A percentile compares a stretch with the other conserved stretches of the same genome.
These are phyloP conservation scores for Poicephalus meyeri DNA, from an alignment of 2,113 vertebrate genomes.

Conservation along the genomic window DNA sequence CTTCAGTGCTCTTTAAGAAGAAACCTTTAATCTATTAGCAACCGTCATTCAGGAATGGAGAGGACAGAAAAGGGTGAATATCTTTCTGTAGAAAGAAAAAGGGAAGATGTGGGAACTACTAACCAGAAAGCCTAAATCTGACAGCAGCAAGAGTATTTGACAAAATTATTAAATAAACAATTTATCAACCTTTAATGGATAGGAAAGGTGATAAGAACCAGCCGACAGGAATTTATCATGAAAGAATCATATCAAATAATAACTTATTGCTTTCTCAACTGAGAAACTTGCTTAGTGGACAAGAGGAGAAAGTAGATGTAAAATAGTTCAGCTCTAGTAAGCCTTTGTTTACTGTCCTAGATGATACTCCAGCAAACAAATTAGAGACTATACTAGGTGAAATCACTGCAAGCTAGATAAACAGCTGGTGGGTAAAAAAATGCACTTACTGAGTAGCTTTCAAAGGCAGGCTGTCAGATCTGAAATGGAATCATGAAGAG, in stretches of 20 bases:
- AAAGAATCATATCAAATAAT: background rate
- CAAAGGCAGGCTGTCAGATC: slow-evolving; percentile 36
- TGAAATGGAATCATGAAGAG: slow-evolving; percentile 53
- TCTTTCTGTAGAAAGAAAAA: background rate
- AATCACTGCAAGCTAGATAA: background rate
- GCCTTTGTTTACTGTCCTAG: background rate
- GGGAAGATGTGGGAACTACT: background rate
- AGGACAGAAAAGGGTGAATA: background rate
- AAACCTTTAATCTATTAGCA: background rate
- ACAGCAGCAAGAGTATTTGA: background rate
- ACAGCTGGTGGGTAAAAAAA: background rate
- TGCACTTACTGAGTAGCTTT: slow-evolving; percentile 38
- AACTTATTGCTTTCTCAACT: background rate
- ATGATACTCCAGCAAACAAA: background rate
- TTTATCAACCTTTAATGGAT: background rate
- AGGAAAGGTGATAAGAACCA: background rate
- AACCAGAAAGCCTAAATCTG: background rate
- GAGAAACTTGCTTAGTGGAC: background rate
- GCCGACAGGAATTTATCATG: background rate
- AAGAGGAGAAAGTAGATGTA: background rate
- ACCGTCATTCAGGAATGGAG: background rate
- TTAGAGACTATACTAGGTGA: background rate
- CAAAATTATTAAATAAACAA: background rate
- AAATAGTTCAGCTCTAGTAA: background rate
- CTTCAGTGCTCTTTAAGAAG: background rate